Base-by-base conservation (phyloP, 2,888 invertebrate genomes). In the Xestobium rufovillosum region DNA sequence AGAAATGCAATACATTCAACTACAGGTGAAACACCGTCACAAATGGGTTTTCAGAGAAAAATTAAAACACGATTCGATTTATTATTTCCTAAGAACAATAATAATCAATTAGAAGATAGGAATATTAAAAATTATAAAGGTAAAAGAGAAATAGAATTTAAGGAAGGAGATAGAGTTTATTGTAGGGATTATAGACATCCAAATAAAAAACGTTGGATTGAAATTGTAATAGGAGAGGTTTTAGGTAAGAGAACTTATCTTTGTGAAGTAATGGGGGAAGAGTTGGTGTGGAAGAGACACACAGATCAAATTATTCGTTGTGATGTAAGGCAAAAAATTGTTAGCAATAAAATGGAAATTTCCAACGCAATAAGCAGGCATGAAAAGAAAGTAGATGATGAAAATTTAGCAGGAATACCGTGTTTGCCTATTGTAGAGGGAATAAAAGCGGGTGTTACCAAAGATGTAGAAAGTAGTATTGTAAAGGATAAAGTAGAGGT, bases 1-100 rank as follows among this genome's bases (percentile, higher is more conserved):
- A 28, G 42, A 3, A 42, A 42, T 39, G 26, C 39, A 3, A 14
- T 27, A 14, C 42, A 42, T 23, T 14, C 15, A 3, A 39, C 36
- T 28, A 42, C 39, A n/a, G 42, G 42, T 17, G 32, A 27, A 3
- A 17, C 26, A 13, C 42, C 42, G 4, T 3, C 28, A 11, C 10
- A 34, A 27, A 11, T 39, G n/a, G 31, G 34, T 12, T 39, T 39
- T 31, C 13, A 13, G 3, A 19, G 35, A 15, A 10, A 27, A 29
- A 15, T 34, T 4, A 14, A 12, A 13, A 37, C 37, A 12, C n/a
- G n/a, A n/a, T n/a, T n/a, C n/a, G n/a, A n/a, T n/a, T n/a, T n/a
- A n/a, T n/a, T n/a, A n/a, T n/a, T n/a, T n/a, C n/a, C n/a, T n/a
- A n/a, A n/a, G n/a, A n/a, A n/a, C n/a, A n/a, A n/a, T n/a, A n/a